Evolutionary conservation across 2,797 vertebrate genomes (phyloP).

Genomic region (Cyclura pinguis): DNA sequence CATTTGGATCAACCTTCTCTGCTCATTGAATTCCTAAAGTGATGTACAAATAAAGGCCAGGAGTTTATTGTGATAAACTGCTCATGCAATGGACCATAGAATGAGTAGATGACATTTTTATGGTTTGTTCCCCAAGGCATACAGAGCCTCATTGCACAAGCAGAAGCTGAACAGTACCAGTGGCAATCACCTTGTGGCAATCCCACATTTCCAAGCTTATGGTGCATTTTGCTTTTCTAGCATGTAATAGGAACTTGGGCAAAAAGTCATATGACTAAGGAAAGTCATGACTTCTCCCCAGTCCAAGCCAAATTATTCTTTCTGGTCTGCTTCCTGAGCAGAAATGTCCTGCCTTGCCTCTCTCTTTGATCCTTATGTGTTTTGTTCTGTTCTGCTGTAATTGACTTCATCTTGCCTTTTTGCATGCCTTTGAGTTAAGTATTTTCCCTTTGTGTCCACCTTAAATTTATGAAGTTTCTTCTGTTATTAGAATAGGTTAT

Average conservation of each 20-base stretch:
- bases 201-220: too few species aligned
- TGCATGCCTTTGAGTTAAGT: too few species aligned
- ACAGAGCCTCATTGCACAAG: too few species aligned
- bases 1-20: background rate
- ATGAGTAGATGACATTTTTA: too few species aligned
- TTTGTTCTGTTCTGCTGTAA: background rate
- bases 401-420: background rate
- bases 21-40: background rate
- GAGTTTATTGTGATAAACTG: background rate
- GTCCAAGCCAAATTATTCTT: background rate
- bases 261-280: background rate
- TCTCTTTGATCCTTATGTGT: background rate
- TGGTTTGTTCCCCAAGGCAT: too few species aligned
- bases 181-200: background rate
- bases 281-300: background rate
- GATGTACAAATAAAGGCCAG: background rate
- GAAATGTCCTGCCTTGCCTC: background rate
- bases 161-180: too few species aligned
- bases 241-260: too few species aligned
- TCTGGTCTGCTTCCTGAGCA: background rate
- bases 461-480: background rate
- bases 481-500: background rate
- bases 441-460: background rate
- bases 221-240: too few species aligned
- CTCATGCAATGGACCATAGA: too few species aligned